Evolutionary conservation across 1,140 invertebrate species (phyloP), one percentile per base, ranked within the genome.

Genomic region (Meloidogyne floridensis): DNA sequence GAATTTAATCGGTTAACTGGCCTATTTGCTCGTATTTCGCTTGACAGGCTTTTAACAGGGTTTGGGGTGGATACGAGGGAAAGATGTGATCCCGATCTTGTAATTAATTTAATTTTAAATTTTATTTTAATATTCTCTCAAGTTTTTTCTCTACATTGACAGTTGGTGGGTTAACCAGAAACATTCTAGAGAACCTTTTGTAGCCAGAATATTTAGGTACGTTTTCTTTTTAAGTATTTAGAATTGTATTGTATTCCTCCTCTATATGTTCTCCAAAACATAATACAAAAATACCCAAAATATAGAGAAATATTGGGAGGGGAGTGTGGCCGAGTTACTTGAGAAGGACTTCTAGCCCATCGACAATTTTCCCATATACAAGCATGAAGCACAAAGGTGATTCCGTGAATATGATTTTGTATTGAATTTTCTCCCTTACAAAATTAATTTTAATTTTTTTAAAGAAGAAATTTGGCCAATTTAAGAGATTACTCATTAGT

Each of bases 391-490:
- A 20, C 20, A 20, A 20, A 20, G 20, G 20, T 20, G 20, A 20
- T 20, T 20, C 20, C 20, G 20, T 20, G 20, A 20, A 20, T 20
- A 20, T 32, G 32, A 32, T 32, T 32, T 32, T 32, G 20, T 2
- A 32, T 32, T 32, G 32, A 32, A 2, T 32, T 2, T 2, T 32
- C 32, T 32, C 32, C 32, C 32, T 32, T 32, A 32, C 32, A 32
- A 32, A 32, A 32, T 32, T 32, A 32, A 32, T 32, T 32, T 32
- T 32, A 32, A 32, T 32, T 32, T 32, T 32, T 32, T 32, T 32
- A 32, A 32, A 76, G 77, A 43, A 69, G 77, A 65, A 79, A 79
- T 72, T n/a, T 79, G 51, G 65, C 20, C 18, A 69, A 71, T 51
- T 51, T 79, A 20, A n/a, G 65, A 9, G 43, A 72, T 72, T 3